A percentile compares a stretch with the other conserved stretches of the same genome.
phyloP scores from a whole-genome alignment of 1,140 invertebrate genomes.

The Temnothorax curvispinosus region DNA sequence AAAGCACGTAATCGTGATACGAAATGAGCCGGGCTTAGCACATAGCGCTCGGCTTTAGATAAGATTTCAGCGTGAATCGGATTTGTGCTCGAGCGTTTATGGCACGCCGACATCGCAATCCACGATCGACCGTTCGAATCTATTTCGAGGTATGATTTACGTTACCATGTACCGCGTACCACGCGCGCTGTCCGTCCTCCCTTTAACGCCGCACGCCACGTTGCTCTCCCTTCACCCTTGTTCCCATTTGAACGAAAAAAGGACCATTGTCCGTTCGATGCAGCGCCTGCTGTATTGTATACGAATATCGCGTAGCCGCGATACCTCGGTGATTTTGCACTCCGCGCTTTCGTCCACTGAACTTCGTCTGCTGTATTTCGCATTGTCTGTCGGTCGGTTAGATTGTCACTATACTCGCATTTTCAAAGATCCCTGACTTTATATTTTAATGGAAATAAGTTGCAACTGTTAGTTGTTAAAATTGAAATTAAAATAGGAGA shows the following conservation, averaged over 20 bases:
- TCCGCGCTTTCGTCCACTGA: constrained; percentile 30
- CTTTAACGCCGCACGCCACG: neutral
- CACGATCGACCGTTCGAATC: constrained; percentile 58
- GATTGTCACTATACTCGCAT: neutral
- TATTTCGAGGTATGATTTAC: constrained; percentile 73
- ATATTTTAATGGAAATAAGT: neutral
- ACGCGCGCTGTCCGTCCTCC: constrained; percentile 30
- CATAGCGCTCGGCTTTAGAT: constrained; percentile 32
- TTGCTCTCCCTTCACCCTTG: constrained; percentile 38
- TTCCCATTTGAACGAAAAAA: constrained; percentile 57
- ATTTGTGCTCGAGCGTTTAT: constrained; percentile 50
- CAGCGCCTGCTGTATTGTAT: constrained; percentile 67
- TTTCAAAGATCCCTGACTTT: constrained; percentile 12
- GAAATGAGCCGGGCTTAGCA: constrained; percentile 34
- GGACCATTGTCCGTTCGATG: constrained; percentile 58
- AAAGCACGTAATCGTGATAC: constrained; percentile 40
- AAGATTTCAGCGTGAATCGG: constrained; percentile 61
- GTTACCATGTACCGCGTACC: constrained; percentile 57
- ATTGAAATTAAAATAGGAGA: neutral
- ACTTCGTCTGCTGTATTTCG: neutral
- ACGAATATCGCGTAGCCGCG: constrained; percentile 62
- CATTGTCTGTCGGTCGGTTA: constrained; percentile 4
- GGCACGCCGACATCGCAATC: constrained; percentile 35
- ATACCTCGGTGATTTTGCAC: constrained; percentile 59
- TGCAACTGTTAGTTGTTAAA: neutral